Evolutionary conservation across 2,888 invertebrate genomes (phyloP).

Genomic region (Dermolepida albohirtum): DNA sequence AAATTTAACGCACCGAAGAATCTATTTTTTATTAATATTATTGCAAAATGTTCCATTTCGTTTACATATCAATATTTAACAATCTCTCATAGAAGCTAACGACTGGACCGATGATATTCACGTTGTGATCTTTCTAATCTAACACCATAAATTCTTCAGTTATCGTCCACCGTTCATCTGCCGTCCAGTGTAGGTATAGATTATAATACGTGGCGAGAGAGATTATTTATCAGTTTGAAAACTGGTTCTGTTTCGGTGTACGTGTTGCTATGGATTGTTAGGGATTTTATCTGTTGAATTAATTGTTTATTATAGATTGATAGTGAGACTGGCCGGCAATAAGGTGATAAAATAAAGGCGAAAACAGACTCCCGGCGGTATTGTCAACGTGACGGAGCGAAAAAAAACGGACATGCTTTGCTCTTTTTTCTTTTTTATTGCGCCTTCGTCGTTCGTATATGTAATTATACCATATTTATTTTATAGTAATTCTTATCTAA

Average conservation of each 20-base stretch:
- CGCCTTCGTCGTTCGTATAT: slow-evolving; percentile 7
- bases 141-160: slow-evolving; percentile 4
- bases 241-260: slow-evolving; percentile 20
- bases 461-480: slow-evolving; percentile 30
- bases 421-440: background rate
- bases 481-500: slow-evolving; percentile 32
- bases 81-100: too few species aligned
- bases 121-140: background rate
- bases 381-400: slow-evolving; percentile 27
- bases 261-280: slow-evolving; percentile 9
- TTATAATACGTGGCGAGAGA: slow-evolving; percentile 5
- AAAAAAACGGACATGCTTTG: background rate
- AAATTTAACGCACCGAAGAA: too few species aligned
- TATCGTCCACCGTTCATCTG: slow-evolving; percentile 21
- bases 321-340: slow-evolving; percentile 12
- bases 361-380: slow-evolving; percentile 4
- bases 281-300: slow-evolving; percentile 25
- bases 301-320: slow-evolving; percentile 35
- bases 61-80: background rate
- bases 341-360: slow-evolving; percentile 29
- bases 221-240: slow-evolving; percentile 22
- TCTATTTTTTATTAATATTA: too few species aligned
- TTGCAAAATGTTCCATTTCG: too few species aligned
- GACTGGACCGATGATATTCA: background rate
- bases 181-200: background rate